Percentiles rank a stretch among this genome's conserved stretches.
Conservation (phyloP, 2,797 vertebrate species). For the Xenopus petersii region DNA sequence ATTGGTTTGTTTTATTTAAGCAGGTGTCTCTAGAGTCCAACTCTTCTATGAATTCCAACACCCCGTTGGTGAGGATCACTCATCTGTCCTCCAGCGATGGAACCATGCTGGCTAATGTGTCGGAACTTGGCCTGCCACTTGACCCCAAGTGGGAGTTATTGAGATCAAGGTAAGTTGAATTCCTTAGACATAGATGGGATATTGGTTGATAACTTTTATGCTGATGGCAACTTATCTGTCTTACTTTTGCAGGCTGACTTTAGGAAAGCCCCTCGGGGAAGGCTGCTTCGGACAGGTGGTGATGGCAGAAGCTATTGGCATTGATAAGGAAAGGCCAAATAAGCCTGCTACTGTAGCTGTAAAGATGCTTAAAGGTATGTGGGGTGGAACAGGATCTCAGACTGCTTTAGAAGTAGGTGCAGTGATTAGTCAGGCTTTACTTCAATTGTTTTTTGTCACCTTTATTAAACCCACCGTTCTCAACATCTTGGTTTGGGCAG, state of each 20-base stretch:
- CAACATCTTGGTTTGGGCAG: no score
- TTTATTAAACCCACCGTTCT: no score
- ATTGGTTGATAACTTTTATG: not conserved
- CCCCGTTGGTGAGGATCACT: slow-evolving; percentile 87
- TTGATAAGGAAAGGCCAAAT: slow-evolving; percentile 93
- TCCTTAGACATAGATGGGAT: no score
- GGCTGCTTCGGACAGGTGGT: slow-evolving; percentile 97
- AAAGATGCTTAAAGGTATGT: slow-evolving; percentile 95
- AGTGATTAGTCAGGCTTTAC: no score
- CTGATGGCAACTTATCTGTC: not conserved
- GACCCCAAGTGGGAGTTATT: slow-evolving; percentile 97
- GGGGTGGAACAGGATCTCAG: no score
- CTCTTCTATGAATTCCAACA: slow-evolving; percentile 98
- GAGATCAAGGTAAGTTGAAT: slow-evolving; percentile 76
- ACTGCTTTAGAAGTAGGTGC: no score
- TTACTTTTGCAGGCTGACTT: slow-evolving; percentile 74
- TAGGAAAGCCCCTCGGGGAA: slow-evolving; percentile 92
- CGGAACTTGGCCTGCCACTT: slow-evolving; percentile 88
- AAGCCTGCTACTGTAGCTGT: slow-evolving; percentile 88
- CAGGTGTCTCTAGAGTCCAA: slow-evolving; percentile 99
- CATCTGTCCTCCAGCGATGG: slow-evolving; percentile 93
- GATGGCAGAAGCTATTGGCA: slow-evolving; percentile 94
- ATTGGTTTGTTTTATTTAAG: slow-evolving; percentile 83
- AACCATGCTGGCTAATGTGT: slow-evolving; percentile 88
- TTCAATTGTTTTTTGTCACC: no score